Percentiles rank a stretch among this genome's conserved stretches.
phyloP scores from a whole-genome alignment of 2,113 vertebrate species.

The Cephalopholis sonnerati region DNA sequence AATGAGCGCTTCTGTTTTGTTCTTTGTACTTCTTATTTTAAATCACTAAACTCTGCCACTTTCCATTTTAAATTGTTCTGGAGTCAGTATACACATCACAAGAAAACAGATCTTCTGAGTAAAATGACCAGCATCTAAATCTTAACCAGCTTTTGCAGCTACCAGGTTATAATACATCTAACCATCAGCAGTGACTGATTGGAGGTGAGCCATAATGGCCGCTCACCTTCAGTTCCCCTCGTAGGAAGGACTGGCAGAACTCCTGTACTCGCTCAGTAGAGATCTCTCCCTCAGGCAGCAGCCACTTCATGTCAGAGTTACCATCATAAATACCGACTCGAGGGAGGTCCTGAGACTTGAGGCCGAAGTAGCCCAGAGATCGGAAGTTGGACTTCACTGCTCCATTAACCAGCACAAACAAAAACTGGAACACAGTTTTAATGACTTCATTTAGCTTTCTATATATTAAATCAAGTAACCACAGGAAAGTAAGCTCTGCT shows the following conservation, averaged over 20 bases:
- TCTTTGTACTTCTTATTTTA: background rate
- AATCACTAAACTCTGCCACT: background rate
- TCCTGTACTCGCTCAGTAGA: slow-evolving; percentile 80
- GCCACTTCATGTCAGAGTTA: slow-evolving; percentile 85
- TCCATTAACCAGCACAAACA: slow-evolving; percentile 92
- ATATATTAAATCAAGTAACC: background rate
- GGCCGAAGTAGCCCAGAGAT: slow-evolving; percentile 87
- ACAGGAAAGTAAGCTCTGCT: background rate
- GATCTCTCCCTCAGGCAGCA: slow-evolving; percentile 84
- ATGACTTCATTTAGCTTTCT: background rate
- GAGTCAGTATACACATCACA: background rate
- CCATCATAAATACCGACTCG: slow-evolving; percentile 88
- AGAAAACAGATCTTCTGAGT: background rate
- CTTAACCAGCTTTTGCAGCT: background rate
- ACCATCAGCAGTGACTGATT: background rate
- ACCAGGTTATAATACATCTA: background rate
- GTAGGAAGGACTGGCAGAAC: slow-evolving; percentile 89
- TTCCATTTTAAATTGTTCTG: background rate
- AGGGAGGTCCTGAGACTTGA: slow-evolving; percentile 89
- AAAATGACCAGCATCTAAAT: background rate
- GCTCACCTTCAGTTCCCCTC: slow-evolving; percentile 83
- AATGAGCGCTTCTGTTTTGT: background rate
- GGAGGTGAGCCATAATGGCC: no score
- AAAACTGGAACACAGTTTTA: slow-evolving; percentile 84
- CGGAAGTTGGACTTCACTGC: slow-evolving; percentile 82